phyloP scores from a whole-genome alignment of 2,797 vertebrate species.

The Fratercula arctica region DNA sequence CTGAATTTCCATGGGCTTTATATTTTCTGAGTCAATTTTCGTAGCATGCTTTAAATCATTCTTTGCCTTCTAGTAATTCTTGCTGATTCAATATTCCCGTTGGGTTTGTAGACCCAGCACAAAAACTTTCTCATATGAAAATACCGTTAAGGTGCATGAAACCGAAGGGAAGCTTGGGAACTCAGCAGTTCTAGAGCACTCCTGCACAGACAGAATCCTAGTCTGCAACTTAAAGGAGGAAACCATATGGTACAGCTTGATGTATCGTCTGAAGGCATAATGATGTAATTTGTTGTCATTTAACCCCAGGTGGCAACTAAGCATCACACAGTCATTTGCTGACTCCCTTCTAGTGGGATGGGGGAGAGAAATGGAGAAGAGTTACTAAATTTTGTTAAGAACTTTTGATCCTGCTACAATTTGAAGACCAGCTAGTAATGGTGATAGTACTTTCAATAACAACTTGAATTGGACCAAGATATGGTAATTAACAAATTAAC shows the following conservation, averaged over 20 bases:
- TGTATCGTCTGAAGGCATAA: neutral
- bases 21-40: neutral
- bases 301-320: neutral
- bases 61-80: neutral
- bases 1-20: neutral
- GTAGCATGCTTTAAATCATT: neutral
- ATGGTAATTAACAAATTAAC: neutral
- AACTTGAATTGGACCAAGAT: neutral
- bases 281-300: neutral
- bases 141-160: neutral
- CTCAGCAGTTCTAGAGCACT: neutral
- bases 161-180: neutral
- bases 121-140: neutral
- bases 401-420: neutral
- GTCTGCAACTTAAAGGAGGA: neutral
- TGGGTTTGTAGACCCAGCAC: neutral
- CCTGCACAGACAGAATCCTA: neutral
- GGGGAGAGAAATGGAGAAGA: neutral
- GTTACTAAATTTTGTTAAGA: neutral
- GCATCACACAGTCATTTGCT: rapidly evolving
- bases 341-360: neutral
- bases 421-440: neutral
- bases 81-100: neutral
- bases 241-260: neutral
- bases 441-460: neutral